A percentile compares a stretch with the other conserved stretches of the same genome.
Conservation (phyloP, 2,888 invertebrate genomes). For the Drosophila silvestris region DNA sequence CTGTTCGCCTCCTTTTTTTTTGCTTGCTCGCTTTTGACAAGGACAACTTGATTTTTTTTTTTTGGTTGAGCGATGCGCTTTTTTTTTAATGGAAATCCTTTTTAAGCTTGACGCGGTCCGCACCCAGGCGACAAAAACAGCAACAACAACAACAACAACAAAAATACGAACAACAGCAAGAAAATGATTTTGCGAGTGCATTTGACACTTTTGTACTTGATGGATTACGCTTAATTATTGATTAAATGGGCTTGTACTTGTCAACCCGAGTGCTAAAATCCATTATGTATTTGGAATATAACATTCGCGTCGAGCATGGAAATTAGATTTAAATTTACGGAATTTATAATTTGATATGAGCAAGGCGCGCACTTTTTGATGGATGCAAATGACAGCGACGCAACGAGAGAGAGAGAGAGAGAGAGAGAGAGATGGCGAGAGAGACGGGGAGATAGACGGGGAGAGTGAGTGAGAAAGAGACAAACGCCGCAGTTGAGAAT, state of each 20-base stretch:
- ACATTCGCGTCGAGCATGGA: slow-evolving; percentile 28
- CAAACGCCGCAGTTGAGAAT: slow-evolving; percentile 32
- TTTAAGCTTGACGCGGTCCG: slow-evolving; percentile 43
- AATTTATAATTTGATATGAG: slow-evolving; percentile 72
- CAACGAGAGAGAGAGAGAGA: slow-evolving; percentile 10
- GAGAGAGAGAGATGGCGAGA: not conserved
- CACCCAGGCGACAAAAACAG: slow-evolving; percentile 5
- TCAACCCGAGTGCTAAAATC: slow-evolving; percentile 67
- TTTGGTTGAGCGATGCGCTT: slow-evolving; percentile 65
- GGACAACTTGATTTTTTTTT: slow-evolving; percentile 70
- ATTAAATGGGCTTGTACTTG: slow-evolving; percentile 82
- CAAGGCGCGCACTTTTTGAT: slow-evolving; percentile 64
- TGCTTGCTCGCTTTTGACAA: slow-evolving; percentile 37
- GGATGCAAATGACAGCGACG: slow-evolving; percentile 47
- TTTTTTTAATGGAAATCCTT: slow-evolving; percentile 56
- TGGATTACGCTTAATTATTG: slow-evolving; percentile 85
- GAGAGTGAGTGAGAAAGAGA: not conserved
- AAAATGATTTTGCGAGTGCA: slow-evolving; percentile 80
- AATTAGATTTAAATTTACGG: slow-evolving; percentile 75
- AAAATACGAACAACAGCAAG: not conserved
- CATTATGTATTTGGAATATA: slow-evolving; percentile 72
- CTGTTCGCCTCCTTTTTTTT: slow-evolving; percentile 1
- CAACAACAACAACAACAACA: not conserved
- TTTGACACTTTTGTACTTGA: slow-evolving; percentile 85
- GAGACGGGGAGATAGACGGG: slow-evolving; percentile 1